Evolutionary conservation across 53 echinoderm and acorn worm genomes (phyloP), one percentile per base, ranked within the genome.

Genomic region (Antedon mediterranea): DNA sequence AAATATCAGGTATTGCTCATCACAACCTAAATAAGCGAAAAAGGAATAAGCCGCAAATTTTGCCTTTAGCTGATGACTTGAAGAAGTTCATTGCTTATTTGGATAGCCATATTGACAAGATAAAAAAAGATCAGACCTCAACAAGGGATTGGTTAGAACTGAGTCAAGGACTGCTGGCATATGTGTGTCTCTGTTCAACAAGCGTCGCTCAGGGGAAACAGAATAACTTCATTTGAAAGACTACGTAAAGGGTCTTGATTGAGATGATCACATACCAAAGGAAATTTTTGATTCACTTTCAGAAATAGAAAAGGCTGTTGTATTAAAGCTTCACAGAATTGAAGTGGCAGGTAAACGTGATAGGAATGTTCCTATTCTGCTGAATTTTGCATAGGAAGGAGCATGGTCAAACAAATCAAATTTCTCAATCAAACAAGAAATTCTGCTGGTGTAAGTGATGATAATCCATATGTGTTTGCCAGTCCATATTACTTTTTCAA

Each of bases 131-230:
- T 77, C 33, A 76, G 9, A 77, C 43, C 32, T 23, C 31, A 14
- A 34, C 84, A 11, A 77, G 71, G 71, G 81, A 88, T 77, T 33
- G 72, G 28, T 31, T 77, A 15, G 79, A 77, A 75, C 31, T 89
- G 27, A 71, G 85, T 37, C 82, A 89, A 32, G 29, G 82, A 32
- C 26, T 76, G 30, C 76, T 89, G 37, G 44, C 82, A n/a, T n/a
- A 28, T 71, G 85, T 43, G 75, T 89, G 29, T 85, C 85, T 32
- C 81, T 92, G 0, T 92, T 77, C 43, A 92, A 92, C 77, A 89
- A 86, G 3, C 31, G 89, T 0, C 75, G 86, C 71, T 84, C 89
- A 7, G 92, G 92, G 11, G 92, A 92, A 31, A 86, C 92, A 6
- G 4, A 37, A 37, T 37, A 37, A 37, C 37, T 37, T 37, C 4